These are phyloP conservation scores for Phataginus tetradactyla DNA, from an alignment of 2,797 vertebrate species.

Conservation along the genomic window DNA sequence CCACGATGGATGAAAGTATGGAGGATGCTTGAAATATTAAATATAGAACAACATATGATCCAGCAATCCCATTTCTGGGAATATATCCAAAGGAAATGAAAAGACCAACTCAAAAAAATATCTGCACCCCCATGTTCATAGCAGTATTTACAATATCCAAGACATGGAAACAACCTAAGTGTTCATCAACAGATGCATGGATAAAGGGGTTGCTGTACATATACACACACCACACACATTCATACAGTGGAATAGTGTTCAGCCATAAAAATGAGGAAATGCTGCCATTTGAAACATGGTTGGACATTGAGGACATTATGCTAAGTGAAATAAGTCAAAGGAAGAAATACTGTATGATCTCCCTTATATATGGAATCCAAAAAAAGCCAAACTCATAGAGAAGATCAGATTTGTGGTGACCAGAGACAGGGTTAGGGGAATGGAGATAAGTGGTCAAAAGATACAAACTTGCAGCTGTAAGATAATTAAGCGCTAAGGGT, in stretches of 20 bases:
- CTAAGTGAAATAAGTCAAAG: neutral
- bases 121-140: neutral
- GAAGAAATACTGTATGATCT: too few species aligned
- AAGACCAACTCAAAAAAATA: neutral
- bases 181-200: too few species aligned
- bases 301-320: neutral
- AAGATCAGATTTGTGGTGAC: neutral
- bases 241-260: neutral
- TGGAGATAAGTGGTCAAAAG: neutral
- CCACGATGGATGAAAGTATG: neutral
- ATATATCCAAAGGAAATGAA: neutral
- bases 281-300: neutral
- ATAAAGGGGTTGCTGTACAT: fast-evolving
- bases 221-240: neutral
- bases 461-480: neutral
- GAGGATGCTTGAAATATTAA: too few species aligned
- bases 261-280: neutral
- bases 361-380: neutral
- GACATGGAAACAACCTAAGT: neutral
- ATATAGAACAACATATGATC: neutral
- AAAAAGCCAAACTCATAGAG: neutral
- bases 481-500: too few species aligned
- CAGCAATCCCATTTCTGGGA: neutral
- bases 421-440: neutral
- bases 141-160: neutral